A percentile compares a stretch with the other conserved stretches of the same genome.
Evolutionary conservation across 2,113 vertebrate genomes (phyloP).

Genomic region (Oceanodroma tethys): DNA sequence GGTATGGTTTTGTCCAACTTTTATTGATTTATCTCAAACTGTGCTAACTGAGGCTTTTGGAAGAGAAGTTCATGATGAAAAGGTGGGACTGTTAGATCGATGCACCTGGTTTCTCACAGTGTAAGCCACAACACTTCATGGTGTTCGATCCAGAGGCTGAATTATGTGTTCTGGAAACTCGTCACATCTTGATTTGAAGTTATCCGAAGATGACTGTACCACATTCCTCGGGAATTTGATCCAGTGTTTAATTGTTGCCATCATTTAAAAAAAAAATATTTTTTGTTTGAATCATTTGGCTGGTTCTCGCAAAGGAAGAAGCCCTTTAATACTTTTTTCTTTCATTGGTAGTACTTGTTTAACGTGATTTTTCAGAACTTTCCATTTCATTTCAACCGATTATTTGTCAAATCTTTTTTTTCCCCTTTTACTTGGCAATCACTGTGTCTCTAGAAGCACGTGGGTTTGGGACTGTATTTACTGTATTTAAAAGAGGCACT

Average conservation of each 20-base stretch:
- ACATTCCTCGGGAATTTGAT: background rate
- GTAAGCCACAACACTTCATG: accelerated
- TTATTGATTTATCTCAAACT: no score
- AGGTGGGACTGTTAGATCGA: no score
- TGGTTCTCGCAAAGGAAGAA: background rate
- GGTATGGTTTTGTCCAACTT: background rate
- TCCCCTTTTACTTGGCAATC: background rate
- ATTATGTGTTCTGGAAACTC: background rate
- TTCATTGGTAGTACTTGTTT: background rate
- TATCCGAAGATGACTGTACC: no score
- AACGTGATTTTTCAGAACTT: background rate
- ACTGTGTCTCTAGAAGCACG: accelerated
- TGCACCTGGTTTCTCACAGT: background rate
- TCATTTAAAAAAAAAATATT: background rate
- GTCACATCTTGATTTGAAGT: background rate
- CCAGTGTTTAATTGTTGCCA: background rate
- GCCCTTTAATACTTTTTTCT: background rate
- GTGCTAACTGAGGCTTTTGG: no score
- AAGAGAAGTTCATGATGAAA: background rate
- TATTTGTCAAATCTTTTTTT: background rate
- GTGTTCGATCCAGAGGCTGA: background rate
- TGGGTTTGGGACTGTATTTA: background rate
- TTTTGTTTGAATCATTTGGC: background rate
- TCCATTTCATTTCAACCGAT: background rate
- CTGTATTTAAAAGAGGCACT: background rate